Percentiles rank a stretch among this genome's conserved stretches.
Evolutionary conservation across 2,113 vertebrate genomes (phyloP).

Genomic region (Prinia subflava): DNA sequence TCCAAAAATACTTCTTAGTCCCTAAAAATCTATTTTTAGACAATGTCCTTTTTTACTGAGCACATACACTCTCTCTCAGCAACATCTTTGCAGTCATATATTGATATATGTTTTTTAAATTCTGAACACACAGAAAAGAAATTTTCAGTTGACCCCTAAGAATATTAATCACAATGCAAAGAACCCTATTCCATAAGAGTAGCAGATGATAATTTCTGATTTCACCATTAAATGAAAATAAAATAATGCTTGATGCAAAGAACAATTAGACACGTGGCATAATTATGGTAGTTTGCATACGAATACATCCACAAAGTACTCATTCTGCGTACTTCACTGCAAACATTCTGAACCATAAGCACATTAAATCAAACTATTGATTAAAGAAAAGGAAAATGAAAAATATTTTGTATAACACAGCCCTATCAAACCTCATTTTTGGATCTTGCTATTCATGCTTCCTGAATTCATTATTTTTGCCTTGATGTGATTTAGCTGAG

Average conservation of each 20-base stretch:
- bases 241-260: not conserved
- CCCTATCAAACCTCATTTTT: not conserved
- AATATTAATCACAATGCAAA: not conserved
- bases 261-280: not conserved
- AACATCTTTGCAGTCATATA: not conserved
- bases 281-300: not conserved
- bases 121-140: not conserved
- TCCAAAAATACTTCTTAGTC: constrained; percentile 33
- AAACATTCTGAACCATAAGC: not conserved
- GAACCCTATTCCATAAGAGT: not conserved
- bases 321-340: not conserved
- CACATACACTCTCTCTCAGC: not conserved
- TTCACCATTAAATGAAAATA: not conserved
- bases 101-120: not conserved
- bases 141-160: not conserved
- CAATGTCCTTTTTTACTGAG: not conserved
- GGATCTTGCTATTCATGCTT: not conserved
- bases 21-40: constrained; percentile 4
- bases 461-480: not conserved
- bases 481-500: not conserved
- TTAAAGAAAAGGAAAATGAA: not conserved
- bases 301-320: not conserved
- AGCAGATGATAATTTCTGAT: not conserved
- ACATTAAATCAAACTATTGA: not conserved
- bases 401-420: not conserved